Evolutionary conservation across 1,140 invertebrate genomes (phyloP).

Genomic region (Magallana angulata): DNA sequence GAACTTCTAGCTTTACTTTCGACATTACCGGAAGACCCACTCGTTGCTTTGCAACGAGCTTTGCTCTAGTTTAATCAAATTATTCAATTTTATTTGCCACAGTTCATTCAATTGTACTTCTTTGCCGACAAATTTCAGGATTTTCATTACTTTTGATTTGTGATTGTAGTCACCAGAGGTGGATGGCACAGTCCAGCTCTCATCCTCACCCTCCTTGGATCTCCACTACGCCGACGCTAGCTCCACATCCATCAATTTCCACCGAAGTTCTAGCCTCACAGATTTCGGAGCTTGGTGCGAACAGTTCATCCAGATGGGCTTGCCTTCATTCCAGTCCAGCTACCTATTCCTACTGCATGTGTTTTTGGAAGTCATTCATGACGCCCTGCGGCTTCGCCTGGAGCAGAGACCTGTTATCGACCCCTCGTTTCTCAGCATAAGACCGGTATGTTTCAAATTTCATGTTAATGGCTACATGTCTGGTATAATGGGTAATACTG

Average conservation of each 20-base stretch:
- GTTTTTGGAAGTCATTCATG: conserved; percentile 92
- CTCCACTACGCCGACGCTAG: conserved; percentile 49
- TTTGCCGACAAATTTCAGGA: too few species aligned
- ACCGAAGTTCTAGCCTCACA: conserved; percentile 64
- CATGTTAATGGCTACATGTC: too few species aligned
- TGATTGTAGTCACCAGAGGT: conserved; percentile 54
- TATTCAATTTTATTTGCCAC: too few species aligned
- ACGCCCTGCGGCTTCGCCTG: conserved; percentile 90
- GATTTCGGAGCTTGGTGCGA: conserved; percentile 87
- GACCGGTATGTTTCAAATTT: conserved; percentile 81
- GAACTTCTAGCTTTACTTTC: too few species aligned
- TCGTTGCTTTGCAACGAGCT: too few species aligned
- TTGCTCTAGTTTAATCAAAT: too few species aligned
- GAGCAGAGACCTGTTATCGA: conserved; percentile 88
- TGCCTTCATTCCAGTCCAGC: conserved; percentile 89
- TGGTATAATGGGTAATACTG: too few species aligned
- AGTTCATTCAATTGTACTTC: too few species aligned
- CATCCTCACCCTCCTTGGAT: conserved; percentile 65
- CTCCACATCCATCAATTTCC: conserved; percentile 43
- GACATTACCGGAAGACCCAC: too few species aligned
- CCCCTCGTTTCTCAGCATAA: conserved; percentile 90
- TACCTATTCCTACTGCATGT: conserved; percentile 91
- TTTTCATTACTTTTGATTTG: too few species aligned
- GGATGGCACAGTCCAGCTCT: conserved; percentile 53
- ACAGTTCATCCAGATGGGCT: conserved; percentile 86